Evolutionary conservation across 2,797 vertebrate species (phyloP), one percentile per base, ranked within the genome.

Genomic region (Sandelia bainsii): DNA sequence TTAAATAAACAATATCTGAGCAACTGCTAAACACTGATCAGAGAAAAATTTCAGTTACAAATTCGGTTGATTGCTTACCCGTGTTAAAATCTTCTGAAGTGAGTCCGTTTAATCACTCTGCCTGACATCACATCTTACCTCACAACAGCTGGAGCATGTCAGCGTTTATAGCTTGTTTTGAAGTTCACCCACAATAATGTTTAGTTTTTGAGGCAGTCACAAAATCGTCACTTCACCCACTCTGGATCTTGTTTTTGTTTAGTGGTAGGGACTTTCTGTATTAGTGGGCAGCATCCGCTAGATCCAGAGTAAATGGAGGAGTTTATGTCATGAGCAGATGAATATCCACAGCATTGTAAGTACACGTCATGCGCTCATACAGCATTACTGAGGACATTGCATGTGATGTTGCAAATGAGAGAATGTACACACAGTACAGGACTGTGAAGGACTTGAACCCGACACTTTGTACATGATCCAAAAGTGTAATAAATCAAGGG

Each of bases 191-290:
- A 58, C 75, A 20, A 20, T 37, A 16, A 66, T 82, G 67, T 81
- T 87, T 84, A 80, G 49, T 32, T 77, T 50, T 76, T 6, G 27
- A 73, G 32, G 34, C 52, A 16, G 61, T 77, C 77, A 37, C 62
- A 68, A 53, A 72, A 77, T 61, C 57, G 27, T 68, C 60, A 82
- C 73, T 80, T 78, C 77, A 44, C 77, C 79, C 81, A 88, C 61
- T 7, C 78, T 16, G n/a, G 32, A 2, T 25, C 58, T 83, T 89
- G 72, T 86, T 89, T 86, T 80, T 85, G 74, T 88, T 89, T 88
- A 83, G 22, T 39, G 27, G 62, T 39, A 1, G 39, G 48, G 40
- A 20, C 42, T 75, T 86, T 86, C 69, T 69, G 65, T 63, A 53
- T 85, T 78, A 75, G 75, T 80, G 58, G 77, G 69, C 73, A 59